phyloP scores from a whole-genome alignment of 2,888 invertebrate genomes.

The Neocrepidodera transversa region DNA sequence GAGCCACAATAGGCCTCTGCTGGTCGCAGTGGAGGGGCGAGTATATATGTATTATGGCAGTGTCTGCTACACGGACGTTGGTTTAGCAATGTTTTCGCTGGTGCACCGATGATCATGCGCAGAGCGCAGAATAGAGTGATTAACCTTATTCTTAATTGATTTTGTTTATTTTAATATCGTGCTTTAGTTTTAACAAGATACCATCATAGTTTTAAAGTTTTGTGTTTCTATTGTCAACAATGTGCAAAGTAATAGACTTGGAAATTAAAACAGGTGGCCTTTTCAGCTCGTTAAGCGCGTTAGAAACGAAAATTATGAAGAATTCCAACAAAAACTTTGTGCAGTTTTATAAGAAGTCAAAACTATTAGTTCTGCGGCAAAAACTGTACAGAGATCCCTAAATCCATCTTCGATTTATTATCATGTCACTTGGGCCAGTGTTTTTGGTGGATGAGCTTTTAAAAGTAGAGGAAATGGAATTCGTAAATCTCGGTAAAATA shows the following conservation, averaged over 20 bases:
- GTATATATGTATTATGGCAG: background rate
- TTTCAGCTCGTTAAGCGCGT: background rate
- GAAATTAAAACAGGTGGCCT: background rate
- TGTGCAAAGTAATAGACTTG: background rate
- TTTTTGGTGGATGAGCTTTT: background rate
- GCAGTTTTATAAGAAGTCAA: background rate
- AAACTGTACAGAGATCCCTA: background rate
- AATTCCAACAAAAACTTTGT: background rate
- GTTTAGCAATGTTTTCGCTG: background rate
- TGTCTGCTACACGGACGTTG: background rate
- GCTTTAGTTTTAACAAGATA: background rate
- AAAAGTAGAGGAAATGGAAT: background rate
- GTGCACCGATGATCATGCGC: background rate
- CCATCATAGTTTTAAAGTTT: background rate
- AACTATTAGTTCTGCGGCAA: background rate
- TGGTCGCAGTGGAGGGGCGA: no score
- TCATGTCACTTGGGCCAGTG: background rate
- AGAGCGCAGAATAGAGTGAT: background rate
- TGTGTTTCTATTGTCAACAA: background rate
- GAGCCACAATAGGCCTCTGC: no score
- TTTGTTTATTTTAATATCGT: background rate
- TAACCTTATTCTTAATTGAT: background rate
- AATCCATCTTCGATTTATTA: background rate
- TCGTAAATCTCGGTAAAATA: no score
- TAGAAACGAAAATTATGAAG: background rate